A percentile compares a stretch with the other conserved stretches of the same genome.
Evolutionary conservation across 2,113 vertebrate genomes (phyloP).

Genomic region (Numenius arquata): DNA sequence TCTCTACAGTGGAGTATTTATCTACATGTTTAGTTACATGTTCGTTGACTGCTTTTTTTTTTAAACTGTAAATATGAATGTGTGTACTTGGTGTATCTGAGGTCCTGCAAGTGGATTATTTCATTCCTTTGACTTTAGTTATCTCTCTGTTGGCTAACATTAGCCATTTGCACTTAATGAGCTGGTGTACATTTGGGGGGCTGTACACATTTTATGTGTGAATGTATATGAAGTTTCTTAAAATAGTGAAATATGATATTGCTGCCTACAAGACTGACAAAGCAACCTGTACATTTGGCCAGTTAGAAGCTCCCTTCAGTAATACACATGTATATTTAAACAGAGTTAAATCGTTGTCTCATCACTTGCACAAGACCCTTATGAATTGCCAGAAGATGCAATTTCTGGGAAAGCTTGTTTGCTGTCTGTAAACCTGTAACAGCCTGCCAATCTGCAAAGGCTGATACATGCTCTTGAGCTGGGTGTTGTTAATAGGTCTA

Average conservation of each 20-base stretch:
- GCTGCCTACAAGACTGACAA: background rate
- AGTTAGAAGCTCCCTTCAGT: background rate
- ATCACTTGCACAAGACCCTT: background rate
- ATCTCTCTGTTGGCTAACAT: background rate
- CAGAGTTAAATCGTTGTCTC: background rate
- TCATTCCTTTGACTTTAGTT: background rate
- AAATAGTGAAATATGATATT: background rate
- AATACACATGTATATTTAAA: background rate
- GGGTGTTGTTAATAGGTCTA: background rate
- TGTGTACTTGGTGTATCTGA: background rate
- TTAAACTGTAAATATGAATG: background rate
- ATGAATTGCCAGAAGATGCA: background rate
- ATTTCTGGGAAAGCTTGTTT: background rate
- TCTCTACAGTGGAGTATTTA: background rate
- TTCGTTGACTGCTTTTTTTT: background rate
- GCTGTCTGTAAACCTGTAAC: background rate
- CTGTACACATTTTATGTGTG: background rate
- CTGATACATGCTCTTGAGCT: background rate
- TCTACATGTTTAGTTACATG: background rate
- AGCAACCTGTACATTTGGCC: background rate
- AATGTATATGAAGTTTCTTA: background rate
- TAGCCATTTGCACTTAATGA: background rate
- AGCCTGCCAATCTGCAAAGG: background rate
- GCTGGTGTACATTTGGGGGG: background rate
- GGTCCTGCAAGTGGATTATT: background rate